phyloP scores from a whole-genome alignment of 2,797 vertebrate genomes.

The Rhabdophis nuchalis region DNA sequence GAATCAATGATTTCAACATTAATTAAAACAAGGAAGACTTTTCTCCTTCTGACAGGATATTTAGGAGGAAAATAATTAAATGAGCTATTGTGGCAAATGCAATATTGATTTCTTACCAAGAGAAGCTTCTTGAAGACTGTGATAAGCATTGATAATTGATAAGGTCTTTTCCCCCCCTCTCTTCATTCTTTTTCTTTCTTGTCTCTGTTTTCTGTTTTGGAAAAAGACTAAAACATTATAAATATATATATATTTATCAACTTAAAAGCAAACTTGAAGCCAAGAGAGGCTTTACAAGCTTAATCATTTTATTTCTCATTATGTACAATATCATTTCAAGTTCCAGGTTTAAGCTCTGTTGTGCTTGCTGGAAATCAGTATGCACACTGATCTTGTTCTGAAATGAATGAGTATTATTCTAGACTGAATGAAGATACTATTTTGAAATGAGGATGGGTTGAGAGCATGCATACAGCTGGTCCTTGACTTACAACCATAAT shows the following conservation, averaged over 20 bases:
- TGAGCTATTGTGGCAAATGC: slow-evolving; percentile 63
- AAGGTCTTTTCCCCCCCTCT: neutral
- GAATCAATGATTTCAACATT: slow-evolving; percentile 67
- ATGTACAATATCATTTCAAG: slow-evolving; percentile 37
- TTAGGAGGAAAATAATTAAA: slow-evolving; percentile 72
- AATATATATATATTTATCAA: slow-evolving; percentile 31
- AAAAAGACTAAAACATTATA: slow-evolving; percentile 56
- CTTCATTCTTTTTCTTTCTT: neutral
- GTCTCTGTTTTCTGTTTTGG: slow-evolving; percentile 17
- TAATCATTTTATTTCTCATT: slow-evolving; percentile 23
- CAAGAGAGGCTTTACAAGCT: slow-evolving; percentile 35
- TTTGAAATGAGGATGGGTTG: neutral
- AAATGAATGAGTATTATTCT: neutral
- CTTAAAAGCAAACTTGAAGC: slow-evolving; percentile 18
- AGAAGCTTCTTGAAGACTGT: slow-evolving; percentile 51
- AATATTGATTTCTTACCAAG: slow-evolving; percentile 64
- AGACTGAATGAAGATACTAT: neutral
- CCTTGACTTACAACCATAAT: neutral
- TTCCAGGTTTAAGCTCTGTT: neutral
- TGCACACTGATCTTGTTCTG: neutral
- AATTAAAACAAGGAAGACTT: slow-evolving; percentile 68
- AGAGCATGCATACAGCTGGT: neutral
- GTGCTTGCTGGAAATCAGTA: neutral
- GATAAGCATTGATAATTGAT: slow-evolving; percentile 56
- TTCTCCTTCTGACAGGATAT: slow-evolving; percentile 58